Evolutionary conservation across 2,888 invertebrate species (phyloP), one percentile per base, ranked within the genome.

Genomic region (Cataglyphis rosenhaueri): DNA sequence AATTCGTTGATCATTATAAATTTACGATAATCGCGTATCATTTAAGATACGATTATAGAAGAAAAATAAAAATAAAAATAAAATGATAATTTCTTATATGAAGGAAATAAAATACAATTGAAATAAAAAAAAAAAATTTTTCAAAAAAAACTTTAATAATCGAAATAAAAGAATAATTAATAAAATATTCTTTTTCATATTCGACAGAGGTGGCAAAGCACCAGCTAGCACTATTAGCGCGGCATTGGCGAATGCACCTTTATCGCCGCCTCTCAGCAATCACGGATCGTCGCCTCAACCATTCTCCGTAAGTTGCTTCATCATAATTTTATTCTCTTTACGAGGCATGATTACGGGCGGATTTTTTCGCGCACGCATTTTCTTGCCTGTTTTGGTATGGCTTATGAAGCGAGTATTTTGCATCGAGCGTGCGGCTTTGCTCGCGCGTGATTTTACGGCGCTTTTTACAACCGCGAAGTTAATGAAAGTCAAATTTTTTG

Each of bases 211-310:
- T 92, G 96, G 96, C 88, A 97, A 96, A 93, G 95, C 97, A 91
- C 97, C 97, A 86, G 96, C 96, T 86, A 96, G 96, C 92, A 96
- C 97, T 71, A 97, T 97, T 92, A 97, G 97, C 82, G 96, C 97
- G 82, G 97, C 97, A 81, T 95, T 98, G 88, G 95, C 95, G 85
- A 93, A 92, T 94, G 95, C 96, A 65, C 96, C 96, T 83, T 93
- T 96, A 61, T 96, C 97, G 38, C 96, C 97, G 85, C 95, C 96
- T 92, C 95, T 96, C 91, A 96, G 96, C 93, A 95, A 95, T 86
- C 96, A 95, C 90, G 96, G 96, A 88, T 95, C 96, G 38, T 95
- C 95, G 82, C 95, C 95, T 61, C 92, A 93, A 86, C 96, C 97
- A 85, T 97, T 96, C 95, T 97, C 97, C 95, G 97, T 97, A 95